Conservation (phyloP, 2,888 invertebrate species). For the Stenodera caucasica region DNA sequence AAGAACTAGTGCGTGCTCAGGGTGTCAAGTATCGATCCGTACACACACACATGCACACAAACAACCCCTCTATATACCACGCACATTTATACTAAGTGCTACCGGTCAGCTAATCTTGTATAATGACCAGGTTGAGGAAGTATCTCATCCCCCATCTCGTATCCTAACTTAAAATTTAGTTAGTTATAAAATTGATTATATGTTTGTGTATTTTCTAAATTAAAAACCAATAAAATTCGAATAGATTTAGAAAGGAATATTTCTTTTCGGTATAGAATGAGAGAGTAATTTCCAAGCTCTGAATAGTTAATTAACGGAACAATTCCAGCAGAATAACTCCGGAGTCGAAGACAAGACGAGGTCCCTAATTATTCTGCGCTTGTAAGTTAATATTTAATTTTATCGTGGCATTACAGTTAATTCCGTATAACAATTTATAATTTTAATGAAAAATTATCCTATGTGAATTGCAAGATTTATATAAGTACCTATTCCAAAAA, state of each 20-base stretch:
- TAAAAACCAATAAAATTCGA: neutral
- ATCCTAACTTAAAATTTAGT: too few species aligned
- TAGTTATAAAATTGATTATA: too few species aligned
- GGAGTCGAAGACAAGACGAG: conserved; percentile 40
- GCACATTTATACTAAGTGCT: conserved; percentile 16
- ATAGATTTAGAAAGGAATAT: conserved; percentile 10
- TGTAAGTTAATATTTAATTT: conserved; percentile 52
- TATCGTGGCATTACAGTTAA: conserved; percentile 47
- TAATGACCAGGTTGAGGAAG: conserved; percentile 28
- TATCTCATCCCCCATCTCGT: conserved; percentile 9
- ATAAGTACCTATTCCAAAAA: too few species aligned
- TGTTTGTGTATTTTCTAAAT: too few species aligned
- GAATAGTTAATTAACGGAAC: conserved; percentile 50
- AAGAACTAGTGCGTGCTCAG: conserved; percentile 25
- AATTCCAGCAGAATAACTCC: conserved; percentile 48
- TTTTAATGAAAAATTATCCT: conserved; percentile 50
- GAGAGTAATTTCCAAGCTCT: conserved; percentile 32
- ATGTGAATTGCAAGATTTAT: conserved; percentile 32
- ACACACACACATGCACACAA: neutral
- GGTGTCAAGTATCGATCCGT: conserved; percentile 28
- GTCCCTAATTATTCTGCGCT: conserved; percentile 49
- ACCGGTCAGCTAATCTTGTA: conserved; percentile 30
- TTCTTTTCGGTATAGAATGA: conserved; percentile 10
- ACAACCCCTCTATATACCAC: neutral
- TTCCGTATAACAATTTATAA: conserved; percentile 49